Base-by-base conservation (phyloP, 1,140 invertebrate genomes). In the Ganaspis sp. region DNA sequence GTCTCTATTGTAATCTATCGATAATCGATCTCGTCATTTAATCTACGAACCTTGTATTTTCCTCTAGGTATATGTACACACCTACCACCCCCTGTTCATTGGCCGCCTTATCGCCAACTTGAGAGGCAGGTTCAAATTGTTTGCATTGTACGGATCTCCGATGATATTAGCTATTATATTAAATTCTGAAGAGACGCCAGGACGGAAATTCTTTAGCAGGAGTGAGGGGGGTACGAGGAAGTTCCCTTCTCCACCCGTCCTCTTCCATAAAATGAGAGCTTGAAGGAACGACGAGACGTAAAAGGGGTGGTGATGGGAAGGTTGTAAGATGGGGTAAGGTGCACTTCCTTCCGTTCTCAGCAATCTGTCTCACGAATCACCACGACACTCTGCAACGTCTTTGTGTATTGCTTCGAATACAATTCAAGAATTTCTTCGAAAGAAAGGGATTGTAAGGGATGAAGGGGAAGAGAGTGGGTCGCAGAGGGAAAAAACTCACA, bases 111-210 rank as follows among this genome's bases (percentile, higher is more conserved):
- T 84, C 83, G 79, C 79, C 49, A 64, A 73, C 53, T 79, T 53
- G 45, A 42, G 29, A 53, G 26, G 38, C 73, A 81, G 77, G 81
- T 84, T 86, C 79, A 82, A 86, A 86, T 86, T 86, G 85, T 86
- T 86, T 86, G 85, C 83, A 86, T 86, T 86, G 84, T 86, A 76
- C 81, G 80, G 82, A 86, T 86, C 82, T 81, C 80, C 83, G 82
- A 81, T 84, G 82, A 84, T 86, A 86, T 86, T 86, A 86, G 79
- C 83, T 75, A 86, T 86, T 86, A 86, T 86, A 86, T 86, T 85
- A 86, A 86, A 86, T 85, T 86, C 82, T 78, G 77, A 84, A 81
- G 84, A 82, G 79, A 74, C 82, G 80, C 69, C 64, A 79, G 40
- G 54, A 81, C 49, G 75, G 75, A 78, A 78, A 82, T 74, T 75